Base-by-base conservation (phyloP, 2,113 vertebrate species). In the Opisthocomus hoazin region DNA sequence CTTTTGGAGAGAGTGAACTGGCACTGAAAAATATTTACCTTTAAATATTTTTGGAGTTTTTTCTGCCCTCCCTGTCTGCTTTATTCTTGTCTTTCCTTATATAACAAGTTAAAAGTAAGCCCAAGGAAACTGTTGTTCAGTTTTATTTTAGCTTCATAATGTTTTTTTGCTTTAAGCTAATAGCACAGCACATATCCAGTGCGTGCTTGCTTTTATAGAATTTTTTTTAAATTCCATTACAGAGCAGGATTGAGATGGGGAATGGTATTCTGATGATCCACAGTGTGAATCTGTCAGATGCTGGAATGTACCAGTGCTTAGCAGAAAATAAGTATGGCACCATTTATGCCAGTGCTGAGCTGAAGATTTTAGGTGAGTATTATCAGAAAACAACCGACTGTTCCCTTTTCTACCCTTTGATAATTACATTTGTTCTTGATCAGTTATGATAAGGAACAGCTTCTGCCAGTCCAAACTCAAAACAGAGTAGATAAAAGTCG, bases 301-400 rank as follows among this genome's bases (percentile, higher is more conserved):
- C 99, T 12, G 99, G 99, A 88, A 99, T 99, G 99, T 99, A 99
- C 97, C 99, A 99, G 92, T 99, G 99, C 79, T 97, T 99, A 45
- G 99, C 99, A 32, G 99, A 99, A 97, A 99, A 99, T 93, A 99
- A 99, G 81, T 99, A 99, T 4, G 99, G 98, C 53, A 96, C 98
- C 37, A 96, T 99, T 96, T 99, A 99, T 94, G 98, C 98, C 10
- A 99, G 98, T 66, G 99, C 99, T 0, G 99, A 99, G 84, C 98
- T 99, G 87, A 99, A 98, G 95, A 98, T 99, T 97, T 97, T 99
- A 97, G 99, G 99, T 99, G 97, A 92, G 97, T 79, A 81, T 34
- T 63, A 74, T 22, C 15, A 5, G 69, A 84, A 88, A 68, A 88
- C 2, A 80, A 26, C 9, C 30, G 22, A 12, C 2, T 57, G 5